Base-by-base conservation (phyloP, 1,140 invertebrate species). In the Parasteatoda tepidariorum region DNA sequence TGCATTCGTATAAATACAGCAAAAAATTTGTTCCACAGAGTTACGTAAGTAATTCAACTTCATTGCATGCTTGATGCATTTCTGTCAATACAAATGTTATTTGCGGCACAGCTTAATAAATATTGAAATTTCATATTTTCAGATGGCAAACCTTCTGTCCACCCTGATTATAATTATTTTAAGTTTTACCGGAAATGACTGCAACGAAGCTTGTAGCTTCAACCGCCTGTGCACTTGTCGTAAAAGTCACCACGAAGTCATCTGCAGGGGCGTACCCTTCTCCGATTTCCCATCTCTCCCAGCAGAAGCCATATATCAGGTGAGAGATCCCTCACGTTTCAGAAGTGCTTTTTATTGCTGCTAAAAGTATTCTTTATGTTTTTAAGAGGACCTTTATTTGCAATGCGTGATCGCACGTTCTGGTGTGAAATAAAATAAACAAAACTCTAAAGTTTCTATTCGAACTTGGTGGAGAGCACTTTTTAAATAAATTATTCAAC, bases 161-260 rank as follows among this genome's bases (percentile, higher is more conserved):
- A 57, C 64, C 41, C 64, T 79, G 41, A 26, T 48, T 13, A 24
- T 79, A 6, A 57, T 68, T 26, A 68, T 79, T 26, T 7, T 57
- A 2, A 26, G 62, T 24, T 24, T 67, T n/a, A 24, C 41, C 9
- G 33, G 28, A 34, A 28, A 62, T 1, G 22, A 73, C 3, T 22
- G 30, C 18, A 85, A 70, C 18, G 62, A 84, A 68, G 89, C 91
- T 24, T 92, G 92, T 86, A 89, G 89, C 30, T 91, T 92, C 86
- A 92, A 92, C 86, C 89, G 91, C n/a, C 92, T 92, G 91, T 92
- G 92, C 88, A 90, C 91, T 81, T 92, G 92, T 85, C 91, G 91
- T 87, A 88, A 91, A 15, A 41, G 68, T 5, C 66, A 68, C 30
- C 74, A 55, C 38, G 92, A 93, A 85, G 91, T 93, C 84, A 92